phyloP scores from a whole-genome alignment of 1,140 invertebrate genomes.

The Heliconius hewitsoni region DNA sequence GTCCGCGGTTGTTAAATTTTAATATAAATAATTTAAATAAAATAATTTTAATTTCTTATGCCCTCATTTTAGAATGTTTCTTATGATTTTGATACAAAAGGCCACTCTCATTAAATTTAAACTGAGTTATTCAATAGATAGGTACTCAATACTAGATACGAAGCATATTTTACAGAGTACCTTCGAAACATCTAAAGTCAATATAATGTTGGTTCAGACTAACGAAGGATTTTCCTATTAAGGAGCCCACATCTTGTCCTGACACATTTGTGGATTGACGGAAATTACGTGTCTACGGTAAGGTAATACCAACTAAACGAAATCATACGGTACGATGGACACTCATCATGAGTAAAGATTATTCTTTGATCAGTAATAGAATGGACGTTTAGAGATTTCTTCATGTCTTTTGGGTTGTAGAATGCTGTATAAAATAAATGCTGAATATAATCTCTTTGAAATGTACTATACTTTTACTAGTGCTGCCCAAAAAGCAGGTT shows the following conservation, averaged over 20 bases:
- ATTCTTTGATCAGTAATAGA: slow-evolving; percentile 6
- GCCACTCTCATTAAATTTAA: too few relatives aligned
- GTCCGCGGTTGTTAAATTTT: too few relatives aligned
- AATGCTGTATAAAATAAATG: too few relatives aligned
- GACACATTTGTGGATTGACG: slow-evolving; percentile 1
- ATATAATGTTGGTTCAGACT: background rate
- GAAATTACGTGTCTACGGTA: background rate
- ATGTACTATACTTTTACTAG: too few relatives aligned
- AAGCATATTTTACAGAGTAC: background rate
- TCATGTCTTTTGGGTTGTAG: too few relatives aligned
- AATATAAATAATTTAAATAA: too few relatives aligned
- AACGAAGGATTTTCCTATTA: background rate
- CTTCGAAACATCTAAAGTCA: background rate
- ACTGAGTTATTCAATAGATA: background rate
- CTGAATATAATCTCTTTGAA: too few relatives aligned
- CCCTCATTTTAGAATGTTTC: background rate
- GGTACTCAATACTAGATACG: background rate
- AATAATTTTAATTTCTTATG: too few relatives aligned
- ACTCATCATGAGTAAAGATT: background rate
- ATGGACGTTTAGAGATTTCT: background rate
- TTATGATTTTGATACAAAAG: too few relatives aligned
- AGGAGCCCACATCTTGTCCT: background rate
- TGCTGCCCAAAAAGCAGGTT: too few relatives aligned
- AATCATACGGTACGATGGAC: slow-evolving; percentile 3
- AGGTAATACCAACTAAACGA: background rate